These are phyloP conservation scores for Mus musculus DNA, from an alignment of 2,113 vertebrate species.

Conservation along the genomic window DNA sequence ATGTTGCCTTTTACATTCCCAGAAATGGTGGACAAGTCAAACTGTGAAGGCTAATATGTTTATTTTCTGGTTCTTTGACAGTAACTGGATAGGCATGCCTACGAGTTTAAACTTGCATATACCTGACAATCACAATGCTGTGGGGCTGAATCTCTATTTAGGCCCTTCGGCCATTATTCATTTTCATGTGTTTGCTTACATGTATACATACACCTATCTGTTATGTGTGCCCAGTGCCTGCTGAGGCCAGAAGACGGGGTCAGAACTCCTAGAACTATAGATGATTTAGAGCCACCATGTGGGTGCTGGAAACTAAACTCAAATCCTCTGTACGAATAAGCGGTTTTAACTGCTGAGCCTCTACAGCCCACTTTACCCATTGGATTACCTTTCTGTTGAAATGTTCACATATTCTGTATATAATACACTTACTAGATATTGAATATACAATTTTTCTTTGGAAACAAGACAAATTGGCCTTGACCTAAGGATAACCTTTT, in stretches of 20 bases:
- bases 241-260: background rate
- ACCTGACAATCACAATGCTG: background rate
- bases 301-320: background rate
- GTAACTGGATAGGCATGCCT: background rate
- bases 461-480: background rate
- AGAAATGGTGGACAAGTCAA: background rate
- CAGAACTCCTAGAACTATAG: background rate
- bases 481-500: background rate
- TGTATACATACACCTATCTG: background rate
- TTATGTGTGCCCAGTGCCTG: background rate
- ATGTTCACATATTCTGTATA: background rate
- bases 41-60: background rate
- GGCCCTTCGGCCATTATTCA: background rate
- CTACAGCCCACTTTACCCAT: background rate
- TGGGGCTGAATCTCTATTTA: background rate
- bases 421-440: background rate
- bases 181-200: background rate
- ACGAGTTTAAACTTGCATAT: background rate
- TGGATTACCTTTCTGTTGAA: background rate
- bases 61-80: background rate
- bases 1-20: background rate
- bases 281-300: background rate
- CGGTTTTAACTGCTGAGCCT: background rate
- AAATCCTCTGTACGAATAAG: background rate
- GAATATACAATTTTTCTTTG: background rate